A percentile compares a stretch with the other conserved stretches of the same genome.
phyloP scores from a whole-genome alignment of 2,888 invertebrate species.

The Chorisops tibialis region DNA sequence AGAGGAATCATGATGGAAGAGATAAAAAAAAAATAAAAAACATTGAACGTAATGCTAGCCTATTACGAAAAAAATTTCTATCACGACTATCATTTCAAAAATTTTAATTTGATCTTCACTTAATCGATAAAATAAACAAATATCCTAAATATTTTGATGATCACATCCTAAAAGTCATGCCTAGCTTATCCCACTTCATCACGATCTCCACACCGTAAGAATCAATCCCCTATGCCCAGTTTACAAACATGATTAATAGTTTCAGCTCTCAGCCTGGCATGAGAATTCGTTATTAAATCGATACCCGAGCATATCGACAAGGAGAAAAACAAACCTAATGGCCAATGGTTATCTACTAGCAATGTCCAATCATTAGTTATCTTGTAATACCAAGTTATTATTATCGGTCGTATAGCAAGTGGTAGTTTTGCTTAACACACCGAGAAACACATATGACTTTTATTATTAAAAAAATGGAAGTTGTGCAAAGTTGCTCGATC shows the following conservation, averaged over 20 bases:
- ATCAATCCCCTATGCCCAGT: conserved; percentile 10
- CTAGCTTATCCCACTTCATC: conserved; percentile 7
- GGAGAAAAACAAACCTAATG: not conserved
- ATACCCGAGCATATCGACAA: not conserved
- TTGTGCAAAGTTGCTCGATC: not conserved
- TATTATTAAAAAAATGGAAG: not conserved
- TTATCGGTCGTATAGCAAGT: not conserved
- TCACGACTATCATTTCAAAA: conserved; percentile 19
- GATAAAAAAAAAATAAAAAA: too few species aligned
- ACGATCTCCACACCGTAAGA: not conserved
- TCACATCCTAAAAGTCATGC: not conserved
- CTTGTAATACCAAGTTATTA: conserved; percentile 2
- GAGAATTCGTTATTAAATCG: conserved; percentile 17
- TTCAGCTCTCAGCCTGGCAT: conserved; percentile 11
- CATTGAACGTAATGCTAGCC: too few species aligned
- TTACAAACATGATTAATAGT: conserved; percentile 20
- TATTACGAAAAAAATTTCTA: too few species aligned
- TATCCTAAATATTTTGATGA: conserved; percentile 5
- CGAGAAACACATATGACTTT: not conserved
- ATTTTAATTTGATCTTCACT: conserved; percentile 21
- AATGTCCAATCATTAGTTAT: conserved; percentile 20
- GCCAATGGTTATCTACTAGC: conserved; percentile 5
- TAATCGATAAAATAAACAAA: conserved; percentile 16
- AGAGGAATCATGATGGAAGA: too few species aligned
- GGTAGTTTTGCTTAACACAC: conserved; percentile 2